Conservation (phyloP, 2,888 invertebrate species). For the Caenorhabditis sulstoni region DNA sequence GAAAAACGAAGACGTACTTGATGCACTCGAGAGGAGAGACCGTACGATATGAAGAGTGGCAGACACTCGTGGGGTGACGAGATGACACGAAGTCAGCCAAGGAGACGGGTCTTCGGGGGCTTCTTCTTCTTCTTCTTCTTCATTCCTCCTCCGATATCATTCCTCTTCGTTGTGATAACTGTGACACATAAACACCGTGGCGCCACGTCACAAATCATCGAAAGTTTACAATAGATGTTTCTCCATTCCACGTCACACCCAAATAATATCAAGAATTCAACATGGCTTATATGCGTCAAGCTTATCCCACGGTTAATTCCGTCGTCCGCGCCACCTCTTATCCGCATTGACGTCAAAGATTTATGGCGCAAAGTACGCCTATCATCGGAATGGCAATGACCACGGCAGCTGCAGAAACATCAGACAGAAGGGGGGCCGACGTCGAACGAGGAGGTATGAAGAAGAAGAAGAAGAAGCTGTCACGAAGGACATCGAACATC, state of each 20-base stretch:
- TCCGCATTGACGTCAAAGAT: conserved; percentile 40
- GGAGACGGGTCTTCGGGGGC: conserved; percentile 8
- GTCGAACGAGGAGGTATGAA: not conserved
- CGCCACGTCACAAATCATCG: conserved; percentile 1
- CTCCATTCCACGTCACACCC: conserved; percentile 4
- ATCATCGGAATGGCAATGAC: not conserved
- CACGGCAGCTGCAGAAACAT: too few relatives aligned
- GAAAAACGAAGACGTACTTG: conserved; percentile 39
- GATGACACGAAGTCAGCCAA: conserved; percentile 6
- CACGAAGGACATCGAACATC: not conserved
- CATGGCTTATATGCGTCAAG: conserved; percentile 1
- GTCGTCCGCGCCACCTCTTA: conserved; percentile 9
- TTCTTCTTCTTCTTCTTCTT: not conserved
- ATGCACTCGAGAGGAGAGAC: conserved; percentile 17
- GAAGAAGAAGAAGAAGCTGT: not conserved
- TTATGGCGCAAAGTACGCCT: conserved; percentile 30
- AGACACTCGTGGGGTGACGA: conserved; percentile 18
- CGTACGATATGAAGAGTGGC: conserved; percentile 5
- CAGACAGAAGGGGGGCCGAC: not conserved
- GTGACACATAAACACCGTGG: not conserved
- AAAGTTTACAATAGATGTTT: not conserved
- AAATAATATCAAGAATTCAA: conserved; percentile 5
- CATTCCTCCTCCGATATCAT: too few relatives aligned
- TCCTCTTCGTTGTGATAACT: conserved; percentile 13
- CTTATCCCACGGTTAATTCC: conserved; percentile 7